These are phyloP conservation scores for Drosophila micromelanica DNA, from an alignment of 1,140 invertebrate genomes.

Conservation along the genomic window DNA sequence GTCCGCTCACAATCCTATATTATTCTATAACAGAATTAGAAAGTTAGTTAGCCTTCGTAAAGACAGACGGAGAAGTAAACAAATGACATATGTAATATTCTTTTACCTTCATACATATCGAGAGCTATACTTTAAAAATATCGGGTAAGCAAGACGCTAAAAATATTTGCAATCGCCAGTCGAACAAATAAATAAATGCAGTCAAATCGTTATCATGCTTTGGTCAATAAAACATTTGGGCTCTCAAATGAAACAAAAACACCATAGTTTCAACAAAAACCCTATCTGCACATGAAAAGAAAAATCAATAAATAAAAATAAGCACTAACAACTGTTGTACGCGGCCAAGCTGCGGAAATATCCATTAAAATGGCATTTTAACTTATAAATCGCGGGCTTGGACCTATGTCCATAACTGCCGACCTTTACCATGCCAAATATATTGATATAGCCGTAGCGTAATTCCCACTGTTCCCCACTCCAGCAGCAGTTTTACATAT, in stretches of 20 bases:
- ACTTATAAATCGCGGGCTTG: slow-evolving; percentile 75
- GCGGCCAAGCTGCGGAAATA: slow-evolving; percentile 72
- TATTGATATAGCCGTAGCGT: slow-evolving; percentile 19
- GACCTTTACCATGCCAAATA: slow-evolving; percentile 2
- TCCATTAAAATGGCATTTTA: slow-evolving; percentile 82
- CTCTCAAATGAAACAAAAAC: neutral
- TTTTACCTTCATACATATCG: too few relatives aligned
- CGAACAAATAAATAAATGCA: slow-evolving; percentile 31
- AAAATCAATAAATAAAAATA: slow-evolving; percentile 9
- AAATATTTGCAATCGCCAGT: slow-evolving; percentile 39
- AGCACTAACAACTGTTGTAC: slow-evolving; percentile 59
- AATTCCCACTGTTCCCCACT: slow-evolving; percentile 8
- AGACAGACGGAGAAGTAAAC: too few relatives aligned
- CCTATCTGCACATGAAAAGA: too few relatives aligned
- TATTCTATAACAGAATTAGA: too few relatives aligned
- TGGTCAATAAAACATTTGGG: neutral
- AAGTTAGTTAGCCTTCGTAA: too few relatives aligned
- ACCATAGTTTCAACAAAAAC: slow-evolving; percentile 3
- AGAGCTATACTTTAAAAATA: too few relatives aligned
- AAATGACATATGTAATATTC: too few relatives aligned
- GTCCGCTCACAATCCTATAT: too few relatives aligned
- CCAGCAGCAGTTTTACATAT: slow-evolving; percentile 54
- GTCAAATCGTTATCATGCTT: neutral
- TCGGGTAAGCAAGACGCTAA: neutral
- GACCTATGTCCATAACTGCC: slow-evolving; percentile 31